Evolutionary conservation across 2,797 vertebrate genomes (phyloP).

Genomic region (Clarias pachynema): DNA sequence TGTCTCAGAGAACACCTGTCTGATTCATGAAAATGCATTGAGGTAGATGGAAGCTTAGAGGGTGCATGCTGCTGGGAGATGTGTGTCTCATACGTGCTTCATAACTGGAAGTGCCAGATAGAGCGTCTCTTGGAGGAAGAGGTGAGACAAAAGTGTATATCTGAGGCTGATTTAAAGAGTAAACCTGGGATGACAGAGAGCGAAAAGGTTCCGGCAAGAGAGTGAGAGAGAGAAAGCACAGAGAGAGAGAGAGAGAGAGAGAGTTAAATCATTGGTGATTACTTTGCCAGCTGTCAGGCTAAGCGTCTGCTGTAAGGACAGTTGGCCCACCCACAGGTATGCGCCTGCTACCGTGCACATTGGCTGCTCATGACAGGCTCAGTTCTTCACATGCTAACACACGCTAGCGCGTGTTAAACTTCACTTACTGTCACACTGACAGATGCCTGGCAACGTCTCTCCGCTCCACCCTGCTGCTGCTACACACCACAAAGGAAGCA

Average conservation of each 20-base stretch:
- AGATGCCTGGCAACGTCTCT: conserved; percentile 61
- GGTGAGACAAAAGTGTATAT: conserved; percentile 62
- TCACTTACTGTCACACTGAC: conserved; percentile 59
- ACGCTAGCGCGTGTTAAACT: conserved; percentile 33
- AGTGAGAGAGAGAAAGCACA: conserved; percentile 20
- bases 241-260: conserved; percentile 23
- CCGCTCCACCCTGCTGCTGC: conserved; percentile 52
- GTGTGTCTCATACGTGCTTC: conserved; percentile 37
- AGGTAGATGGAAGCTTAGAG: conserved; percentile 68
- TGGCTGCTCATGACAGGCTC: conserved; percentile 68
- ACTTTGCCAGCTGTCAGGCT: conserved; percentile 66
- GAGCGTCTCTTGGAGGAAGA: conserved; percentile 61
- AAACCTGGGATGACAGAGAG: conserved; percentile 74
- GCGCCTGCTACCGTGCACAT: conserved; percentile 64
- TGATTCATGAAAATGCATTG: conserved; percentile 65
- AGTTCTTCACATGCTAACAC: conserved; percentile 63
- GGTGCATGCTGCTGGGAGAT: conserved; percentile 45
- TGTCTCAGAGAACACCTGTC: conserved; percentile 62
- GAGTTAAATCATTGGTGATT: conserved; percentile 59
- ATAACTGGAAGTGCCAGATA: conserved; percentile 57
- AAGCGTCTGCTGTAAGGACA: conserved; percentile 73
- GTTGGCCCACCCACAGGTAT: conserved; percentile 77
- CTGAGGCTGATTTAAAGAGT: conserved; percentile 74
- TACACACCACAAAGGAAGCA: conserved; percentile 62
- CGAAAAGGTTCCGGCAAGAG: conserved; percentile 66